Percentiles rank a stretch among this genome's conserved stretches.
phyloP scores from a whole-genome alignment of 2,888 invertebrate genomes.

The Platerodrilus igneus region DNA sequence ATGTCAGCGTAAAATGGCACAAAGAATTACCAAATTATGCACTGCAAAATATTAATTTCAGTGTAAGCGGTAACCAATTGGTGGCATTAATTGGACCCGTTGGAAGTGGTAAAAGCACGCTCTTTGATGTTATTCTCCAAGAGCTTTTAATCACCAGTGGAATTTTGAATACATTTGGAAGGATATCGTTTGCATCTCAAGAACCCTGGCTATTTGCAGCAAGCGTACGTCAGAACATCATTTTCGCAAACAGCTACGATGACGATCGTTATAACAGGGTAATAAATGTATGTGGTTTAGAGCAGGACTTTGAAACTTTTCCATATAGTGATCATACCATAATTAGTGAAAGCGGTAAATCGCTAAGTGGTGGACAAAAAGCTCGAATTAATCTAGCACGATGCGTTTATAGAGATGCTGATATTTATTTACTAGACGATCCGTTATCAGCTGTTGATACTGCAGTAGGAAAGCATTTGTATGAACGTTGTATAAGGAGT shows the following conservation, averaged over 20 bases:
- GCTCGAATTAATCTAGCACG: conserved; percentile 74
- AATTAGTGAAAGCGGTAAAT: conserved; percentile 74
- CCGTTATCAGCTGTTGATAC: conserved; percentile 76
- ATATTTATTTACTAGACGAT: conserved; percentile 75
- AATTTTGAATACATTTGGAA: conserved; percentile 57
- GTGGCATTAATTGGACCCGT: conserved; percentile 68
- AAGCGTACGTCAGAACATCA: conserved; percentile 71
- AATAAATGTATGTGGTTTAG: conserved; percentile 59
- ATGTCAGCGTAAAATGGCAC: too few relatives aligned
- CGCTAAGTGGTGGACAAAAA: conserved; percentile 75
- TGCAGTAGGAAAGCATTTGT: conserved; percentile 70
- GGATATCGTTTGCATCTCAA: conserved; percentile 69
- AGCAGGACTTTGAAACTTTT: conserved; percentile 65
- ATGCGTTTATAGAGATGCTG: conserved; percentile 71
- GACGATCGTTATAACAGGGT: conserved; percentile 49
- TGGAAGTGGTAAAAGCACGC: conserved; percentile 65
- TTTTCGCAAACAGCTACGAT: conserved; percentile 66
- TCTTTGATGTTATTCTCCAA: conserved; percentile 65
- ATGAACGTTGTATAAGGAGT: conserved; percentile 64
- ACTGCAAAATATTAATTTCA: too few relatives aligned
- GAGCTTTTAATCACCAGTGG: conserved; percentile 64
- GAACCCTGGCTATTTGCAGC: conserved; percentile 75
- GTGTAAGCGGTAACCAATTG: too few relatives aligned
- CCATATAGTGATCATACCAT: conserved; percentile 68
- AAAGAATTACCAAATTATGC: too few relatives aligned